Conservation (phyloP, 2,113 vertebrate species). For the Phaetusa simplex region DNA sequence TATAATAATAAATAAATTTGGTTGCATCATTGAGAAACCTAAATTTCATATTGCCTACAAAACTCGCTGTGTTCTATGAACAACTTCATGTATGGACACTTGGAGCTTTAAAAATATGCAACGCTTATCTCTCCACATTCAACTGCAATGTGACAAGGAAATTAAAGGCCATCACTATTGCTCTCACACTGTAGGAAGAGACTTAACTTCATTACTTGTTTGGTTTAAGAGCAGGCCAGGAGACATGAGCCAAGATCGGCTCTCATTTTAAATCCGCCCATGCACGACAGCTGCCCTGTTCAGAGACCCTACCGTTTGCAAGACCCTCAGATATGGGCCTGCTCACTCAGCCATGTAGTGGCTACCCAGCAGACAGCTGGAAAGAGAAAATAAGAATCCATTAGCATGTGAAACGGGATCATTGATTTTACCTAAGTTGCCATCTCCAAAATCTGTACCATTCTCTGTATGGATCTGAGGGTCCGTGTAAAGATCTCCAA, state of each 20-base stretch:
- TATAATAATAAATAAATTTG: background rate
- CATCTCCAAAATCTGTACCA: constrained; percentile 94
- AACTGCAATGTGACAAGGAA: background rate
- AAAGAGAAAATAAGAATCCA: background rate
- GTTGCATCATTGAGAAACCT: background rate
- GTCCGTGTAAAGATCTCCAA: constrained; percentile 97
- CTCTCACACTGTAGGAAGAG: background rate
- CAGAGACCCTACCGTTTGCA: background rate
- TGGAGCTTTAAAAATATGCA: background rate
- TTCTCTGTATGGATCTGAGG: constrained; percentile 95
- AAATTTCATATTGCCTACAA: background rate
- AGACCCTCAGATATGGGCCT: background rate
- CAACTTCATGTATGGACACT: background rate
- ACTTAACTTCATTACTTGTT: background rate
- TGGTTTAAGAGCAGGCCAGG: background rate
- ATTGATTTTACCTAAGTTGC: constrained; percentile 87
- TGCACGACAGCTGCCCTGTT: background rate
- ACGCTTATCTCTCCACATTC: background rate
- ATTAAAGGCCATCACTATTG: background rate
- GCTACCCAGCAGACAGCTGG: background rate
- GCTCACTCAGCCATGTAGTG: background rate
- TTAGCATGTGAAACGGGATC: background rate
- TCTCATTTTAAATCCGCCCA: background rate
- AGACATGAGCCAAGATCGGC: background rate
- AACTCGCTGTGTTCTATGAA: background rate